Base-by-base conservation (phyloP, 2,888 invertebrate species). In the Scaptomyza flava region DNA sequence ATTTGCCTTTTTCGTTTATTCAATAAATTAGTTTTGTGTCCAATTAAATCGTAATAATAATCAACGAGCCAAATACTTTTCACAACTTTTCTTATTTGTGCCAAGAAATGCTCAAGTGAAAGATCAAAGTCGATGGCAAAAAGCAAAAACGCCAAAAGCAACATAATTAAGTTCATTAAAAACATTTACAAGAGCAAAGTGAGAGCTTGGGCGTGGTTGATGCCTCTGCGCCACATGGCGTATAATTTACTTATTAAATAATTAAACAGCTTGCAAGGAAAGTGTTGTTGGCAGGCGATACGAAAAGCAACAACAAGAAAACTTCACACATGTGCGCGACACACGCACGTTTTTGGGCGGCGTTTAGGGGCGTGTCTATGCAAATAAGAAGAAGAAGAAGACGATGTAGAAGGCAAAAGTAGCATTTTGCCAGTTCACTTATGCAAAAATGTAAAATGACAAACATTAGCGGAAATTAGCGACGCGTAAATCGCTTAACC, bases 391-490 rank as follows among this genome's bases (percentile, higher is more conserved):
- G 45, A 34, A 46, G 45, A 53, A 53, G 42, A 14, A 1, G 34
- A 6, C 6, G 38, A 14, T 14, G 38, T 38, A 3, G 36, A 6
- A 38, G 38, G 14, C 7, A 41, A 47, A 47, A 20, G 53, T 17
- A 12, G 58, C 41, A 20, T 31, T 50, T 57, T 50, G 43, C 36
- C 77, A 76, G 77, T 67, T 70, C 80, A 74, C 74, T 79, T 75
- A 74, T 82, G 83, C 81, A 81, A 76, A 76, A 78, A 87, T 85
- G 74, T 80, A 68, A 81, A 81, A 81, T 77, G 77, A 72, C 84
- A 81, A 88, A 85, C 89, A 85, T 88, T 85, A 88, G 82, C 81
- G 87, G 73, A 81, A 88, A 85, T 85, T 85, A 88, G 89, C 87
- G 88, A 74, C 64, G 85, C 79, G 79, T 81, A 87, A 81, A 81